Percentiles rank a stretch among this genome's conserved stretches.
Evolutionary conservation across 2,113 vertebrate species (phyloP).

Genomic region (Calyptommatus sinebrachiatus): DNA sequence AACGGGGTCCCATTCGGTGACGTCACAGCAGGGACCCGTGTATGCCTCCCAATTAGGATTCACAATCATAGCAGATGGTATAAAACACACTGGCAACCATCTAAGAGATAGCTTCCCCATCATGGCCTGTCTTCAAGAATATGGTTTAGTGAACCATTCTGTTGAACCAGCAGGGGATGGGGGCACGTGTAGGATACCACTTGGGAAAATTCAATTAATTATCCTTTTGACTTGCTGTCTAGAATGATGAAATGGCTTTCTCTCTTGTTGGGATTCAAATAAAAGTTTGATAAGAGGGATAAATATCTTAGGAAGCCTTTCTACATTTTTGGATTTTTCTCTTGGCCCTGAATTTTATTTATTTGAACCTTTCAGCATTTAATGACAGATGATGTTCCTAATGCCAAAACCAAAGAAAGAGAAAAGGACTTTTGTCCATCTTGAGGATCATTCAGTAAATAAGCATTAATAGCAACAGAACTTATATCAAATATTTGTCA

Average conservation of each 20-base stretch:
- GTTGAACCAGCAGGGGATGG: too few species aligned
- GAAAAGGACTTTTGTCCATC: not conserved
- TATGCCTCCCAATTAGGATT: too few species aligned
- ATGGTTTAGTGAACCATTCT: too few species aligned
- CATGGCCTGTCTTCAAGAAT: too few species aligned
- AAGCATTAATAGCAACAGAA: constrained; percentile 12
- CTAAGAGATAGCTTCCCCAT: too few species aligned
- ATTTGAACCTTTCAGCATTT: constrained; percentile 7
- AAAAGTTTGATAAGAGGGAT: constrained; percentile 34
- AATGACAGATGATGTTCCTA: not conserved
- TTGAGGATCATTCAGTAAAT: constrained; percentile 29
- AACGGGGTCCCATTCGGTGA: too few species aligned
- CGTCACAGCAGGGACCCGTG: too few species aligned
- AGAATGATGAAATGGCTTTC: not conserved
- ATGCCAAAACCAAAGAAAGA: not conserved
- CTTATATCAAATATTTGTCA: constrained; percentile 13
- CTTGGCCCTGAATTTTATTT: not conserved
- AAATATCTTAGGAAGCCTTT: not conserved
- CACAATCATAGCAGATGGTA: too few species aligned
- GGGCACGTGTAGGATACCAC: too few species aligned
- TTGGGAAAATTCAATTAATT: too few species aligned
- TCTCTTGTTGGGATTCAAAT: not conserved
- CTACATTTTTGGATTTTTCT: not conserved
- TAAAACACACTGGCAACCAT: too few species aligned
- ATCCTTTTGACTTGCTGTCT: too few species aligned